Evolutionary conservation across 2,113 vertebrate species (phyloP).

Genomic region (Nematolebias whitei): DNA sequence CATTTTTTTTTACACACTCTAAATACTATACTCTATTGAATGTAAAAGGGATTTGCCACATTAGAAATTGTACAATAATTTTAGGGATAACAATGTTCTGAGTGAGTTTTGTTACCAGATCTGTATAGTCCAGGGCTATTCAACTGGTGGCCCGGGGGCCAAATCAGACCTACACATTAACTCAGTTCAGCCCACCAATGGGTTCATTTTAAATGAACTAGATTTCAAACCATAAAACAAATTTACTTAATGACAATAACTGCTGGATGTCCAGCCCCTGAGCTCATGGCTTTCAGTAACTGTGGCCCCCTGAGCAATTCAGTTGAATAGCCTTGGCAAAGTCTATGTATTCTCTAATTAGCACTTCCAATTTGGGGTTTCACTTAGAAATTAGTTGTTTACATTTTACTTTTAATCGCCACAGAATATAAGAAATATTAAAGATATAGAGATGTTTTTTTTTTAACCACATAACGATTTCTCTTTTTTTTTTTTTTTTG

Average conservation of each 20-base stretch:
- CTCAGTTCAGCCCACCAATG: too few relatives aligned
- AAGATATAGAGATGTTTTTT: background rate
- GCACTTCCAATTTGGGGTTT: background rate
- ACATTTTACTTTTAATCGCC: slow-evolving; percentile 5
- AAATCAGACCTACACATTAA: too few relatives aligned
- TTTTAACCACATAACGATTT: background rate
- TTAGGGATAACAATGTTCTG: slow-evolving; percentile 32
- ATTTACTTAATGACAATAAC: too few relatives aligned
- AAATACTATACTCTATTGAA: slow-evolving; percentile 9
- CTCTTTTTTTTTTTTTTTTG: slow-evolving; percentile 3
- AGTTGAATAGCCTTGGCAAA: too few relatives aligned
- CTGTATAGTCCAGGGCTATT: slow-evolving; percentile 49
- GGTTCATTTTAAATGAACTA: too few relatives aligned
- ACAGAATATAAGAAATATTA: background rate
- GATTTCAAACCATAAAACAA: too few relatives aligned
- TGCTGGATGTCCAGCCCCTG: too few relatives aligned
- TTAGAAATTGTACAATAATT: slow-evolving; percentile 16
- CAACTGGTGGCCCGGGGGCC: too few relatives aligned
- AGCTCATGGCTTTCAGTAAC: too few relatives aligned
- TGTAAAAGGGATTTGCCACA: slow-evolving; percentile 7
- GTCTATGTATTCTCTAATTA: slow-evolving; percentile 40
- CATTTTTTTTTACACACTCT: too few relatives aligned
- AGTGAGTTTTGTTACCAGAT: slow-evolving; percentile 32
- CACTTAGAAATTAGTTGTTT: slow-evolving; percentile 2
- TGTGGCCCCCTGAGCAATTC: too few relatives aligned